Conservation (phyloP, 1,140 invertebrate species). For the Brachystomella parvula region DNA sequence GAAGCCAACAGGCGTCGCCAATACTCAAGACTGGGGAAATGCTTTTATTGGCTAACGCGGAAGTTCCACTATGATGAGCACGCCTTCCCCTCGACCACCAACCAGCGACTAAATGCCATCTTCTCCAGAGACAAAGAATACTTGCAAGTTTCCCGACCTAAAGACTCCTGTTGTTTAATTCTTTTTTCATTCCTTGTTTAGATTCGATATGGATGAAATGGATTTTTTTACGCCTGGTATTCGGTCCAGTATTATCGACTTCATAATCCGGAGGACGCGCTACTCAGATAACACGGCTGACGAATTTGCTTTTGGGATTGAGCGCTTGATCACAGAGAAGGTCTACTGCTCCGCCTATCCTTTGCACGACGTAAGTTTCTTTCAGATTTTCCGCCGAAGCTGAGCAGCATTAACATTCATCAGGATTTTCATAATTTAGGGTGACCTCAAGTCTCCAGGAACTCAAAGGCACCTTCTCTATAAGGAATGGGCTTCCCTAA, state of each 20-base stretch:
- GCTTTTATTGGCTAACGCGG: not conserved
- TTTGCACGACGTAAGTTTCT: constrained; percentile 70
- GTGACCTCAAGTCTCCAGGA: constrained; percentile 57
- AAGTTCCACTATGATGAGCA: not conserved
- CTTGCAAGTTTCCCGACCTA: constrained; percentile 52
- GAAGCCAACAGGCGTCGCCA: not conserved
- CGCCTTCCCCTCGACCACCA: constrained; percentile 57
- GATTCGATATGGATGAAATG: constrained; percentile 69
- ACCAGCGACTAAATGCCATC: constrained; percentile 62
- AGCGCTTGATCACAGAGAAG: constrained; percentile 54
- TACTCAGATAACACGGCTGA: constrained; percentile 57
- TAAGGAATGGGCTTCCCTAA: constrained; percentile 50
- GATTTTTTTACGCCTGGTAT: constrained; percentile 75
- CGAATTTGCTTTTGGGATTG: constrained; percentile 73
- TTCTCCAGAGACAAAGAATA: constrained; percentile 81
- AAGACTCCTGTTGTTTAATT: constrained; percentile 8
- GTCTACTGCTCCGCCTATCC: constrained; percentile 80
- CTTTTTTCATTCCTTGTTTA: constrained; percentile 42
- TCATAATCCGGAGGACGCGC: constrained; percentile 78
- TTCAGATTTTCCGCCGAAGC: not conserved
- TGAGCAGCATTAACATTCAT: not conserved
- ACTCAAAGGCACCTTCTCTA: constrained; percentile 63
- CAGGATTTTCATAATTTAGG: constrained; percentile 46
- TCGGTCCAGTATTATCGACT: constrained; percentile 79
- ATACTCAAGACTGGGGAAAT: not conserved